Conservation (phyloP, 2,113 vertebrate genomes). For the Lasiurus cinereus region DNA sequence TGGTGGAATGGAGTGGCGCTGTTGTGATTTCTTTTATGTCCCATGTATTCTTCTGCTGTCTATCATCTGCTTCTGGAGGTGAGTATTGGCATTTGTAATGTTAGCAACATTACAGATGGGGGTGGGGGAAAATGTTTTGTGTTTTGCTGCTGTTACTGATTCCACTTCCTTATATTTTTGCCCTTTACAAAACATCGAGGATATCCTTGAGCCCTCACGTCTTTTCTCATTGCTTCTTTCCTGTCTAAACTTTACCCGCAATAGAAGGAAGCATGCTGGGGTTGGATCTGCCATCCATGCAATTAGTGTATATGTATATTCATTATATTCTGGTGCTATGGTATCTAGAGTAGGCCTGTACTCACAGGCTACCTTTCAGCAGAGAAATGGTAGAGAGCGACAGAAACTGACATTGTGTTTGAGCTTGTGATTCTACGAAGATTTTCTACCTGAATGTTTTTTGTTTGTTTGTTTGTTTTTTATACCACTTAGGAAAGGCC, state of each 20-base stretch:
- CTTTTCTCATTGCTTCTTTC: constrained; percentile 41
- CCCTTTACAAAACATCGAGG: not conserved
- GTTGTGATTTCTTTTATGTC: constrained; percentile 13
- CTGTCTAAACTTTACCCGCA: constrained; percentile 23
- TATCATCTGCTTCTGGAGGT: not conserved
- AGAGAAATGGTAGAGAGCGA: not conserved
- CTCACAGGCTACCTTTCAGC: not conserved
- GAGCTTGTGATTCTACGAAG: not conserved
- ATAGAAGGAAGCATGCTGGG: constrained; percentile 2
- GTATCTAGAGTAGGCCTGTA: not conserved
- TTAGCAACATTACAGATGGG: not conserved
- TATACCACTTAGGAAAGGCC: not conserved
- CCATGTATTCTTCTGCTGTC: not conserved
- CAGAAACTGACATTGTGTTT: constrained; percentile 37
- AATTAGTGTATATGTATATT: constrained; percentile 35
- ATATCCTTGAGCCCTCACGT: constrained; percentile 16
- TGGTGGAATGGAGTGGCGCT: not conserved
- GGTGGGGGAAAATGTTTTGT: not conserved
- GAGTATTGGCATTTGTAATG: constrained; percentile 7
- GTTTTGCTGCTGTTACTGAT: not conserved
- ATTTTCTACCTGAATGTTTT: constrained; percentile 19
- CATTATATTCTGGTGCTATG: not conserved
- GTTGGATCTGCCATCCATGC: not conserved
- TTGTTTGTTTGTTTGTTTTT: not conserved
- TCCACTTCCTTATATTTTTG: constrained; percentile 1